Conservation (phyloP, 2,113 vertebrate species). For the Oxygymnocypris stewartii region DNA sequence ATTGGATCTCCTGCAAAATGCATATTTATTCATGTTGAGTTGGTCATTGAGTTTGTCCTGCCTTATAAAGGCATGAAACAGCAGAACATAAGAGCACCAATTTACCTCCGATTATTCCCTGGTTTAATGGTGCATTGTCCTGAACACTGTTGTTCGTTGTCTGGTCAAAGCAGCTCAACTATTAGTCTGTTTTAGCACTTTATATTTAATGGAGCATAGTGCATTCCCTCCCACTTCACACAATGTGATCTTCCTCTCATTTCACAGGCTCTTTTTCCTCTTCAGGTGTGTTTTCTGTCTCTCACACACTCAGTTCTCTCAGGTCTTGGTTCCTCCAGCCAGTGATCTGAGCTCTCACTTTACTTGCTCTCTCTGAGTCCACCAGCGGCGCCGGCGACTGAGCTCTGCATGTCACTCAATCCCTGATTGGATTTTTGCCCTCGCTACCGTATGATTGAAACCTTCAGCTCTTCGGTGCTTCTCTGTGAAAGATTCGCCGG, state of each 20-base stretch:
- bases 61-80: neutral
- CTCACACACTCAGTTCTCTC: neutral
- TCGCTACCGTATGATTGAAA: neutral
- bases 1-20: neutral
- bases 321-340: slow-evolving; percentile 3
- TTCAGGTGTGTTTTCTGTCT: neutral
- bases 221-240: neutral
- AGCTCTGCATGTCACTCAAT: neutral
- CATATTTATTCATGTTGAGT: neutral
- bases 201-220: neutral
- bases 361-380: slow-evolving; percentile 17
- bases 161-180: neutral
- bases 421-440: neutral
- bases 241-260: neutral
- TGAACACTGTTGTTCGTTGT: neutral
- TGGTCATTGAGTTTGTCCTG: neutral
- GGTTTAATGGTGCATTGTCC: neutral
- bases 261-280: neutral
- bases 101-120: neutral
- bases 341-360: neutral
- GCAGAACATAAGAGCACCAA: neutral
- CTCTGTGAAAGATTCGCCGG: neutral
- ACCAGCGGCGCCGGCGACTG: neutral
- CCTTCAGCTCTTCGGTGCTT: neutral
- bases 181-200: slow-evolving; percentile 14